Conservation (phyloP, 2,113 vertebrate genomes). For the Myocastor coypus region DNA sequence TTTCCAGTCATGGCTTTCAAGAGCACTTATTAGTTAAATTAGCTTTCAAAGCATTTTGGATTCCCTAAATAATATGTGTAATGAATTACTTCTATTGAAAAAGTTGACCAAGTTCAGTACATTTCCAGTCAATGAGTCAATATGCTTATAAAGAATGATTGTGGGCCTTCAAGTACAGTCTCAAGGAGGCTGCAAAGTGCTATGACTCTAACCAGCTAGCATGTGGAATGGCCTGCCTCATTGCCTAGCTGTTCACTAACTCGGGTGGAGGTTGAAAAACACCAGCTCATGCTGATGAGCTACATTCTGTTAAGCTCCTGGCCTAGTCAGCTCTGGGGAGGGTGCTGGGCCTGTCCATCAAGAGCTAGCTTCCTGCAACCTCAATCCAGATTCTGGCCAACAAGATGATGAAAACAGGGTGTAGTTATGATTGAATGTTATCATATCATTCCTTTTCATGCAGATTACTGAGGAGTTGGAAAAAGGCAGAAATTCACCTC, state of each 20-base stretch:
- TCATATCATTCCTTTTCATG: not conserved
- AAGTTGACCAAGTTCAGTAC: slow-evolving; percentile 37
- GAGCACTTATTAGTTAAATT: slow-evolving; percentile 62
- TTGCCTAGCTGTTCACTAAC: not conserved
- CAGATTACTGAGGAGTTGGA: not conserved
- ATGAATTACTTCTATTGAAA: slow-evolving; percentile 54
- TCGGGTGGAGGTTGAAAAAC: not conserved
- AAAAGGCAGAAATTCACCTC: not conserved
- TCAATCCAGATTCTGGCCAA: not conserved
- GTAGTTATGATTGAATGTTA: not conserved
- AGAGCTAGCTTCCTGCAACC: not conserved
- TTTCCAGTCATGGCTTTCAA: slow-evolving; percentile 71
- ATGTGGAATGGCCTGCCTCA: not conserved
- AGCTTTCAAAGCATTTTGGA: slow-evolving; percentile 19
- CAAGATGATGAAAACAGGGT: not conserved
- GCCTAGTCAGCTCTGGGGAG: not conserved
- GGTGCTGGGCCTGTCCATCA: not conserved
- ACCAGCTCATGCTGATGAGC: not conserved
- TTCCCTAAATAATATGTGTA: slow-evolving; percentile 49
- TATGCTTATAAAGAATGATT: not conserved
- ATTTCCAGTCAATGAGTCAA: slow-evolving; percentile 57
- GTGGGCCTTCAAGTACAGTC: not conserved
- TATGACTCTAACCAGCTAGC: not conserved
- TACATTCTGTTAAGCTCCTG: not conserved
- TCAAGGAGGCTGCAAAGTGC: not conserved